Evolutionary conservation across 2,888 invertebrate genomes (phyloP), one percentile per base, ranked within the genome.

Genomic region (Dexiosoma caninum): DNA sequence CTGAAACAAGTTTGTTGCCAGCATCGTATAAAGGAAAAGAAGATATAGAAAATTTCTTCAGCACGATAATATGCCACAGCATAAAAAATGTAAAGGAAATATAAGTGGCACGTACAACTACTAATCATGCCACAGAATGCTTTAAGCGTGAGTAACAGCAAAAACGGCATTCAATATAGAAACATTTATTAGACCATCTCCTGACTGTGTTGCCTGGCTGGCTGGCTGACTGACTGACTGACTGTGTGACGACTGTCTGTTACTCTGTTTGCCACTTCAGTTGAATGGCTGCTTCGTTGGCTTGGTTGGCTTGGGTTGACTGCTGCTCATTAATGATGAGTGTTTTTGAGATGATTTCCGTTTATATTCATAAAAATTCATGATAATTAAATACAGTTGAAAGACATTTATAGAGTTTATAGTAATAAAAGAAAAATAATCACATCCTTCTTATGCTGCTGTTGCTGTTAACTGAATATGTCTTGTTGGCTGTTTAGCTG

Each of bases 371-470:
- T 74, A 72, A 81, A 77, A 74, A 72, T 53, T 69, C 77, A 74
- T 59, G 69, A 77, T 81, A 81, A 81, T 81, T 81, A 77, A 81
- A 81, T 81, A 74, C 72, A 77, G 69, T 69, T 74, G 81, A 69
- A 72, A 74, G 72, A 70, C 62, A 77, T 77, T 77, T 69, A 74
- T 77, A 74, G 69, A 77, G 62, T 77, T 72, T 64, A 77, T 55
- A 74, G 76, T 66, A 51, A 70, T 69, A 64, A 81, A 77, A 59
- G 21, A 66, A 75, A 67, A 59, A 75, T 59, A 67, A 67, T 51
- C 42, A 57, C 69, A 77, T 77, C 72, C 81, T 77, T 76, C 35
- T 79, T 35, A 12, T 35, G 57, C 35, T 44, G 53, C 27, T 37
- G 51, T 30, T 42, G 51, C 49, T 78, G 37, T 55, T 71, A 51